phyloP scores from a whole-genome alignment of 2,888 invertebrate species.

The Diplolepis rosae region DNA sequence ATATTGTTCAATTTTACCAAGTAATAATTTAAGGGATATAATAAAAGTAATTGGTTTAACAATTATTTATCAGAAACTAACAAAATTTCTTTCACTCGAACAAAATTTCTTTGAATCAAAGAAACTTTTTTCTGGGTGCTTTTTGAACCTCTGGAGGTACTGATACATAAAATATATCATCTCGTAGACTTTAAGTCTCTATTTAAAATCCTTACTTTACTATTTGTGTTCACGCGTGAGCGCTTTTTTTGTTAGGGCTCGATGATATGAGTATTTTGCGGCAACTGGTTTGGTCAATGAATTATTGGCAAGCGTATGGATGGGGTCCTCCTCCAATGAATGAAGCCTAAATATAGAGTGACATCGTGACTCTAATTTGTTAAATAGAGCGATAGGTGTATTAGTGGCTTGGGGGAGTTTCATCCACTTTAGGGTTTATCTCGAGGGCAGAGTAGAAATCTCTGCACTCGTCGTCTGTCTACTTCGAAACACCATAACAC shows the following conservation, averaged over 20 bases:
- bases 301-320: neutral
- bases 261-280: neutral
- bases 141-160: too few species aligned
- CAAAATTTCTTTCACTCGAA: too few species aligned
- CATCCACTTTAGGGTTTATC: neutral
- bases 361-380: conserved; percentile 72
- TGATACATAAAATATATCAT: too few species aligned
- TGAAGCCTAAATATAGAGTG: conserved; percentile 69
- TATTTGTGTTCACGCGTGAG: conserved; percentile 10
- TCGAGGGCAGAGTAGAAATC: neutral
- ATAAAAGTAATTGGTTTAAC: too few species aligned
- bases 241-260: conserved; percentile 2
- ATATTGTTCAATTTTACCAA: too few species aligned
- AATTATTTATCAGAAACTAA: too few species aligned
- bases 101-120: too few species aligned
- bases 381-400: conserved; percentile 69
- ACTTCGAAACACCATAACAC: neutral
- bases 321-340: conserved; percentile 27
- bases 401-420: conserved; percentile 62
- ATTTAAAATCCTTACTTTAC: too few species aligned
- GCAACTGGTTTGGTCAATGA: neutral
- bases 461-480: neutral
- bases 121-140: too few species aligned
- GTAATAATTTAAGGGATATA: too few species aligned
- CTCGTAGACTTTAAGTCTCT: too few species aligned